A percentile compares a stretch with the other conserved stretches of the same genome.
These are phyloP conservation scores for Cataglyphis hispanica DNA, from an alignment of 1,140 invertebrate species.

Conservation along the genomic window DNA sequence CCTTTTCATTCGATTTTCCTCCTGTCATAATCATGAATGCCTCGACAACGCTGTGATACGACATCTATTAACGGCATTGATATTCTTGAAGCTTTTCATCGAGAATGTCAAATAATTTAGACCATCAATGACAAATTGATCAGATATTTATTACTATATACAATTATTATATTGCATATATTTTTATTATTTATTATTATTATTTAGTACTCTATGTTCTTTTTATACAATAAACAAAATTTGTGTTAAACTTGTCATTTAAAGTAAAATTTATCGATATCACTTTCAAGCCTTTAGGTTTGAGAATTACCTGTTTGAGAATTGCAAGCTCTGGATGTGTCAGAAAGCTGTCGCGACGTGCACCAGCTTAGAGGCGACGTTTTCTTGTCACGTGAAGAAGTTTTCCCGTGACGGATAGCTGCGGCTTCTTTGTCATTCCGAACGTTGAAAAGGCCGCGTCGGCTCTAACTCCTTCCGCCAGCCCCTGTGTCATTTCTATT, in stretches of 20 bases:
- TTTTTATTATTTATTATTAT: neutral
- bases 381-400: conserved; percentile 54
- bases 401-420: conserved; percentile 47
- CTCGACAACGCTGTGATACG: neutral
- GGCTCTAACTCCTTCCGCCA: conserved; percentile 29
- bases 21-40: neutral
- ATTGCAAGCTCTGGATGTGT: conserved; percentile 20
- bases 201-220: neutral
- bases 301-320: neutral
- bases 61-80: neutral
- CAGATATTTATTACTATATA: too few species aligned
- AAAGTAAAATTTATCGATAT: neutral
- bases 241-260: neutral
- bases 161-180: too few species aligned
- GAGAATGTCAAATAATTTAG: neutral
- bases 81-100: neutral
- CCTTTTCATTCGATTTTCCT: conserved; percentile 1
- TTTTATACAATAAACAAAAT: too few species aligned
- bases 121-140: too few species aligned
- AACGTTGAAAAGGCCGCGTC: conserved; percentile 48
- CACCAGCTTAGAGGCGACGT: neutral
- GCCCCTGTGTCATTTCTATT: conserved; percentile 50
- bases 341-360: conserved; percentile 12
- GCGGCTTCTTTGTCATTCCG: conserved; percentile 56
- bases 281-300: neutral